These are phyloP conservation scores for Monopterus albus DNA, from an alignment of 2,113 vertebrate genomes.

Conservation along the genomic window DNA sequence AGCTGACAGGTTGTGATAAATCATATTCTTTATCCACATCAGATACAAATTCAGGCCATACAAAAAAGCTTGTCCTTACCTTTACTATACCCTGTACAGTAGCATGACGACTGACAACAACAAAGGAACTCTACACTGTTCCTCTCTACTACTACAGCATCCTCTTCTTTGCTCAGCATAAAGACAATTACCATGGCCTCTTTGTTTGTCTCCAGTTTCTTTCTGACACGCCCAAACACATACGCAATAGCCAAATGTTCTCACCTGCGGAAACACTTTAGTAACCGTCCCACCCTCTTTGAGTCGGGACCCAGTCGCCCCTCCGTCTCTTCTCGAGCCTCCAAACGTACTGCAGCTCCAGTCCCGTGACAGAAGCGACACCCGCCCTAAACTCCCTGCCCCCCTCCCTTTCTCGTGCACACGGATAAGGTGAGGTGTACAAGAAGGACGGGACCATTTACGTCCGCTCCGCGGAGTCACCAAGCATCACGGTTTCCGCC, in stretches of 20 bases:
- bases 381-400: conserved; percentile 57
- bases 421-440: conserved; percentile 33
- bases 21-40: neutral
- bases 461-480: conserved; percentile 8
- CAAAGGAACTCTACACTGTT: neutral
- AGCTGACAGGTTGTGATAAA: neutral
- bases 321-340: conserved; percentile 21
- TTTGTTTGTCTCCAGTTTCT: neutral
- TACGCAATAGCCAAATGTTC: neutral
- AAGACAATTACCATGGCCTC: conserved; percentile 4
- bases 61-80: too few species aligned
- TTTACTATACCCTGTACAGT: too few species aligned
- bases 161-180: neutral
- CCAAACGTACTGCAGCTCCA: conserved; percentile 50
- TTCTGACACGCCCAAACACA: conserved; percentile 17
- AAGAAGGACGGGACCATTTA: conserved; percentile 9
- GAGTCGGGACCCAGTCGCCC: conserved; percentile 22
- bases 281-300: conserved; percentile 48
- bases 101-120: too few species aligned
- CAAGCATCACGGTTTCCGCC: conserved; percentile 8
- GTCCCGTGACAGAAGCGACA: conserved; percentile 60
- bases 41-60: neutral
- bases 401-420: conserved; percentile 15
- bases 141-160: neutral
- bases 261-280: conserved; percentile 43